Evolutionary conservation across 2,888 invertebrate species (phyloP).

Genomic region (Oligia latruncula): DNA sequence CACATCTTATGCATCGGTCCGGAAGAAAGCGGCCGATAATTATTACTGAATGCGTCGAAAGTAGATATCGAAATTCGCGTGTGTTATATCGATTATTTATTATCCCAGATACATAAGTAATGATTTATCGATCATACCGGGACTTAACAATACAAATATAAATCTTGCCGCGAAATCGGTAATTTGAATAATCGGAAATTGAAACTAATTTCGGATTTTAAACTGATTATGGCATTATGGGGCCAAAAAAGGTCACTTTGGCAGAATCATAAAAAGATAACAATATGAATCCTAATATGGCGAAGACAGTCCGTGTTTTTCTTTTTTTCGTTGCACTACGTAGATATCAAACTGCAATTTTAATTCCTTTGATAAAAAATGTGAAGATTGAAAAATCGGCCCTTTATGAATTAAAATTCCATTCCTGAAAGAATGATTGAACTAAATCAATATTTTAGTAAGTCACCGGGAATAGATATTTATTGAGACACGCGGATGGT

Average conservation of each 20-base stretch:
- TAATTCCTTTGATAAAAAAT: not conserved
- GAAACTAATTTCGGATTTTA: not conserved
- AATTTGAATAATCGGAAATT: slow-evolving; percentile 32
- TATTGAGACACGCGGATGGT: slow-evolving; percentile 12
- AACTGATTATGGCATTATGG: too few species aligned
- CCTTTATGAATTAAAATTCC: not conserved
- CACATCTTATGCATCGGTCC: slow-evolving; percentile 49
- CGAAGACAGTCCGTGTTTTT: too few species aligned
- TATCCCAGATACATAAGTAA: slow-evolving; percentile 58
- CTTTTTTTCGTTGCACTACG: too few species aligned
- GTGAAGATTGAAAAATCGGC: not conserved
- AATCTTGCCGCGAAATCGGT: slow-evolving; percentile 31
- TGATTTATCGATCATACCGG: slow-evolving; percentile 42
- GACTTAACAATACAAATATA: slow-evolving; percentile 10
- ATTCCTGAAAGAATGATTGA: slow-evolving; percentile 1
- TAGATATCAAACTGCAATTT: not conserved
- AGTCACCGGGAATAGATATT: slow-evolving; percentile 28
- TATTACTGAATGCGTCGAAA: slow-evolving; percentile 52
- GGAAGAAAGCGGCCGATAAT: slow-evolving; percentile 61
- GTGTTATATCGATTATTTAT: slow-evolving; percentile 57
- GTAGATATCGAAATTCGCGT: slow-evolving; percentile 55
- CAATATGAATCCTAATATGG: too few species aligned
- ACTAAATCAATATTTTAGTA: slow-evolving; percentile 6
- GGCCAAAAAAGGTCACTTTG: too few species aligned
- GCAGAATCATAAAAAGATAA: too few species aligned